Percentiles rank a stretch among this genome's conserved stretches.
These are phyloP conservation scores for Florisuga fusca DNA, from an alignment of 2,797 vertebrate genomes.

Conservation along the genomic window DNA sequence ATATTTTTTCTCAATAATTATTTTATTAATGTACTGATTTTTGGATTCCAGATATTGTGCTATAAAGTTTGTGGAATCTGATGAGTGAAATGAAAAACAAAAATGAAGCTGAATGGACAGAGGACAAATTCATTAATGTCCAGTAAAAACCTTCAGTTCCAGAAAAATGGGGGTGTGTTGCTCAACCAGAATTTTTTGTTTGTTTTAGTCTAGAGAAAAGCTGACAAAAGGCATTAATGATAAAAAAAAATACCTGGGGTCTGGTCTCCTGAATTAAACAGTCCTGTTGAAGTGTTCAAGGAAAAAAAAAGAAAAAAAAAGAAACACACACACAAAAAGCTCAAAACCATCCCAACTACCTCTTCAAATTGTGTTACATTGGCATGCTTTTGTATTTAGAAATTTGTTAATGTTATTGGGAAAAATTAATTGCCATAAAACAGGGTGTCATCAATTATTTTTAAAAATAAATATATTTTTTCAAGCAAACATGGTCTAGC, in stretches of 20 bases:
- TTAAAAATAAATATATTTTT: neutral
- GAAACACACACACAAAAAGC: too few relatives aligned
- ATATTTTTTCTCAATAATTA: neutral
- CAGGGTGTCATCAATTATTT: neutral
- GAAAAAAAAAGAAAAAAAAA: neutral
- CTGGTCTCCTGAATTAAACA: neutral
- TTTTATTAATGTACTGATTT: neutral
- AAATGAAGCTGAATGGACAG: neutral
- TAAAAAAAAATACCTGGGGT: neutral
- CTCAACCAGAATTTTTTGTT: neutral
- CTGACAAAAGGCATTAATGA: rapidly evolving
- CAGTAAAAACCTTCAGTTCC: neutral
- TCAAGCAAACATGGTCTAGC: neutral
- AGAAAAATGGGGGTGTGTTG: neutral
- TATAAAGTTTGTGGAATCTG: neutral
- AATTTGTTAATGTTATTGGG: neutral
- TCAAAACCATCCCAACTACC: rapidly evolving
- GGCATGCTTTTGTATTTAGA: neutral
- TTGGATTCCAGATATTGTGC: neutral
- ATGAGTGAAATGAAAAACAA: neutral
- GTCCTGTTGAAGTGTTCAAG: neutral
- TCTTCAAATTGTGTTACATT: neutral
- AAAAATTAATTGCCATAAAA: neutral
- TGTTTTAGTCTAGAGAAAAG: neutral
- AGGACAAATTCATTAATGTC: neutral